Base-by-base conservation (phyloP, 1,140 invertebrate species). In the Papilio xuthus region DNA sequence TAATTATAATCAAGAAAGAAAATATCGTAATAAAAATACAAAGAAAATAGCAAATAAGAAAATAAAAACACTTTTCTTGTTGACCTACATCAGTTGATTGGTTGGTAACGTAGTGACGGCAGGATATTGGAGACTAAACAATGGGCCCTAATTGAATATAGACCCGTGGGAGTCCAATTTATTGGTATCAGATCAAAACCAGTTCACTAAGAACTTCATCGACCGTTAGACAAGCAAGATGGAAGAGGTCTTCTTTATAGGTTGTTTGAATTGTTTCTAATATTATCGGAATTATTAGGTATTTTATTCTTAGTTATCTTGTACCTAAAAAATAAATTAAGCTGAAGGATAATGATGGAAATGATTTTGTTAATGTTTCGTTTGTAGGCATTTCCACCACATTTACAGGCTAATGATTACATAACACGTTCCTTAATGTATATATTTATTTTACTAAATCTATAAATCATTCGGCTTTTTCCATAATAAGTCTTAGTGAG, bases 121-220 rank as follows among this genome's bases (percentile, higher is more conserved):
- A 76, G 53, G 74, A 76, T 76, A 76, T 63, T 63, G 74, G 73
- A 42, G 20, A 28, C 41, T 76, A 76, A 76, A 76, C 74, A 76
- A 76, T 76, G 37, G n/a, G 26, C 53, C 28, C 71, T 76, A 76
- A 76, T 76, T 76, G 74, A 76, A 76, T 63, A 63, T 20, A 23
- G 53, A n/a, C n/a, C 32, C 53, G 32, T 8, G 74, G 74, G 74
- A 73, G 56, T 41, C 32, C 74, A 60, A 76, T 76, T 76, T 63
- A 60, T 63, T 63, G 20, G 18, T 53, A 75, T 75, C 32, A 60
- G 74, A 76, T 76, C 53, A 20, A 76, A 60, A 76, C 74, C 74
- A 63, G 50, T 63, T n/a, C 28, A n/a, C 13, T 76, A 10, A 13
- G 73, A 56, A 23, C 32, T 60, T 9, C 23, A 60, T 23, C 74